Evolutionary conservation across 2,797 vertebrate species (phyloP).

Genomic region (Arrhamphus sclerolepis): DNA sequence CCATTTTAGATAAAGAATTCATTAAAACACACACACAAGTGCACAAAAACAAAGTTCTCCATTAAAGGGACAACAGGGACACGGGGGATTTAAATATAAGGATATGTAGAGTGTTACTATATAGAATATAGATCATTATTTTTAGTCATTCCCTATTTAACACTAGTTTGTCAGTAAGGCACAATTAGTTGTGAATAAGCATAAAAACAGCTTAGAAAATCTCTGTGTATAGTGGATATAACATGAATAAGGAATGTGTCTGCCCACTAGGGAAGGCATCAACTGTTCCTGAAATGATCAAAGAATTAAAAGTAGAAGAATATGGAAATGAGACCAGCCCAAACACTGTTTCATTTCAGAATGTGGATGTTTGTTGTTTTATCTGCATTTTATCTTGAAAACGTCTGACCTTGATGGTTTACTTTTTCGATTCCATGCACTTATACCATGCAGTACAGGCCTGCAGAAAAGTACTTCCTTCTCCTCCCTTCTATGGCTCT

Average conservation of each 20-base stretch:
- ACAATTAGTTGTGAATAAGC: not conserved
- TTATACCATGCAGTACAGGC: conserved; percentile 14
- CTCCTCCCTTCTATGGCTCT: conserved; percentile 15
- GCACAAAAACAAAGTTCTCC: too few species aligned
- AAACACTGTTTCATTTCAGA: conserved; percentile 40
- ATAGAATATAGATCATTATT: not conserved
- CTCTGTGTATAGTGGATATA: conserved; percentile 2
- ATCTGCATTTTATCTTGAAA: conserved; percentile 43
- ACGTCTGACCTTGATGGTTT: conserved; percentile 37
- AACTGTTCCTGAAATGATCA: conserved; percentile 37
- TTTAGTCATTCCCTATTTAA: not conserved
- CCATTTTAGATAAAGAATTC: too few species aligned
- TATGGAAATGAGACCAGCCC: conserved; percentile 36
- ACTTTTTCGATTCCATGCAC: conserved; percentile 30
- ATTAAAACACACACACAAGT: too few species aligned
- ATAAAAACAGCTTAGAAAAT: not conserved
- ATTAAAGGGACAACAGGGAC: conserved; percentile 19
- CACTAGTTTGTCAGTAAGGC: too few species aligned
- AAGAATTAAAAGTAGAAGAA: conserved; percentile 9
- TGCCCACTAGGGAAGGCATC: not conserved
- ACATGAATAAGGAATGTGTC: conserved; percentile 5
- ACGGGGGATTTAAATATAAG: conserved; percentile 8
- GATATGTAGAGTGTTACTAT: not conserved
- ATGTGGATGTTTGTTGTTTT: conserved; percentile 19
- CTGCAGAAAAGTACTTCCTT: conserved; percentile 24